Base-by-base conservation (phyloP, 2,888 invertebrate species). In the Pristionchus mayeri region DNA sequence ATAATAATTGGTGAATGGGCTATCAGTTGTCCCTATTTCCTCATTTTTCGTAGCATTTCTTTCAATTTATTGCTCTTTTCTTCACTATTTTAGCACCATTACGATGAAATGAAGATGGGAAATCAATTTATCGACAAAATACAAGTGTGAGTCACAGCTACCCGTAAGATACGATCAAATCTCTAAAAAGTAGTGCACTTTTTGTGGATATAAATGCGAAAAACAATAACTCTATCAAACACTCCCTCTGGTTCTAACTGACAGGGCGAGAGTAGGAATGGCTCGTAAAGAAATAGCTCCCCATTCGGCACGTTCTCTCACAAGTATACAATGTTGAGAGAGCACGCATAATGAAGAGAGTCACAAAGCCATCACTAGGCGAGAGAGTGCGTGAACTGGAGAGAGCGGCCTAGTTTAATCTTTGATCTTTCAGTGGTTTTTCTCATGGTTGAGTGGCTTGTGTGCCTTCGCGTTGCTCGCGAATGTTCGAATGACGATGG, bases 401-500 rank as follows among this genome's bases (percentile, higher is more conserved):
- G 9, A 57, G 21, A 57, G 24, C 7, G 11, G 6, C 44, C 13
- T 44, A 9, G 44, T 44, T 6, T 44, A 9, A 44, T 9, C 44
- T 44, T 44, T 44, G 44, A 44, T 44, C 6, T 44, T 13, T 63
- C 13, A 80, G 24, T 80, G 80, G 57, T 37, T 34, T 50, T 80
- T 80, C n/a, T 24, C 13, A 50, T 84, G 84, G 11, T 84, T 48
- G 3, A 84, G 44, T 6, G 85, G 82, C 16, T 82, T 78, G 83
- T 86, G 86, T 0, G 85, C 86, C 54, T 86, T 85, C 4, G 86
- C 86, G 48, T 86, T 67, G 75, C 85, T 85, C 6, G 86, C 86
- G 34, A 86, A 86, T 3, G 85, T 79, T 2, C 86, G 85, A 71
- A 92, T 88, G 76, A 92, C 91, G 75, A 92, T 90, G 27, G 92